Percentiles rank a stretch among this genome's conserved stretches.
Conservation (phyloP, 2,113 vertebrate species). For the Oreochromis niloticus region DNA sequence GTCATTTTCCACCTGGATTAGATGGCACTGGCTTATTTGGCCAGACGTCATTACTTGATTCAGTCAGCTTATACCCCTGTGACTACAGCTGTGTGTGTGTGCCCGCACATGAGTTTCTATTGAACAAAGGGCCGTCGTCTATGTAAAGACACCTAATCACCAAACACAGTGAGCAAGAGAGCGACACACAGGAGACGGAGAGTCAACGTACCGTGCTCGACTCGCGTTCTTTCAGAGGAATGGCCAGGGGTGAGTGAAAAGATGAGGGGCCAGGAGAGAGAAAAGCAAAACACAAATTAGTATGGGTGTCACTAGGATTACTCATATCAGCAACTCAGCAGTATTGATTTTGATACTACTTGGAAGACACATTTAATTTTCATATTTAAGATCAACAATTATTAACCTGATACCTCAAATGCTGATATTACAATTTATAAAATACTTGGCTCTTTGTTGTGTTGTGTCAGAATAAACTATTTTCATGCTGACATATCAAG, state of each 20-base stretch:
- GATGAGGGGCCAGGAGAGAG: conserved; percentile 63
- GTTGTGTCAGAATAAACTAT: background rate
- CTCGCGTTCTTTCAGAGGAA: conserved; percentile 83
- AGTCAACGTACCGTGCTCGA: conserved; percentile 85
- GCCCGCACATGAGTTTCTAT: conserved; percentile 30
- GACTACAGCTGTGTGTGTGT: conserved; percentile 35
- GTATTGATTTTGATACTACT: background rate
- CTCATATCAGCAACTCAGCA: background rate
- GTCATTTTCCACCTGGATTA: conserved; percentile 74
- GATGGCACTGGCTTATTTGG: conserved; percentile 62
- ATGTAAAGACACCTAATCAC: conserved; percentile 50
- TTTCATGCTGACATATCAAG: background rate
- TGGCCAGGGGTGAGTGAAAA: conserved; percentile 54
- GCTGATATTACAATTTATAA: background rate
- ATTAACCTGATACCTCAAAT: background rate
- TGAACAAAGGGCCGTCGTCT: conserved; percentile 10
- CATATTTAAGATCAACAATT: background rate
- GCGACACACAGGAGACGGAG: background rate
- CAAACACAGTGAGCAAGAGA: conserved; percentile 23
- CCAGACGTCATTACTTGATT: conserved; percentile 67
- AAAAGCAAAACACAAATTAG: conserved; percentile 60
- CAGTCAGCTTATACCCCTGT: conserved; percentile 43
- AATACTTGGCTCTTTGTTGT: too few relatives aligned
- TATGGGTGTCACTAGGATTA: conserved; percentile 8
- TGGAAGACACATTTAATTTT: background rate